Base-by-base conservation (phyloP, 2,888 invertebrate genomes). In the Aphodius granarius region DNA sequence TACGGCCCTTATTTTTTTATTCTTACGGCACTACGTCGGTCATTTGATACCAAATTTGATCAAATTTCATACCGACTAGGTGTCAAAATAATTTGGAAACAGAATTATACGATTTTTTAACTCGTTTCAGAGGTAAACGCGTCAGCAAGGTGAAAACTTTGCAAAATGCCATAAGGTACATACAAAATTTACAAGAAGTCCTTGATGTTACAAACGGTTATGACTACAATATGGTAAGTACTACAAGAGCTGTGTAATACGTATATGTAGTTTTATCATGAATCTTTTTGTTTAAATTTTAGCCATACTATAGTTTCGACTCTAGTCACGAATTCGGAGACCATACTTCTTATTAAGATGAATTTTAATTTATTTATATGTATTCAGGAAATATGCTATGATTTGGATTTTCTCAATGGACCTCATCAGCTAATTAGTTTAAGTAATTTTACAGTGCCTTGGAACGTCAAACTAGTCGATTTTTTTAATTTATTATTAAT, bases 101-200 rank as follows among this genome's bases (percentile, higher is more conserved):
- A 18, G 6, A 65, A 65, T 2, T 6, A 65, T 43, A 3, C 43
- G 6, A 43, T 43, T 3, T 43, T 2, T 43, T 23, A 5, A 4
- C 23, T 23, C 6, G 6, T 43, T 43, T 43, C 3, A 89, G 89
- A 78, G 89, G 88, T 65, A 90, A 90, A 82, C 83, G 91, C 71
- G 85, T 92, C 71, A 92, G 92, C 79, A 92, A 92, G 85, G 91
- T 92, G 75, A 91, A 91, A 84, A 92, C 91, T 1, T 84, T 92
- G 68, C 88, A 90, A 81, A 88, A 89, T 80, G 92, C 92, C 43
- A 91, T 92, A 76, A 89, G 91, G 80, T 92, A 92, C 84, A 92
- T 92, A 78, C 86, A 86, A 73, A 86, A 88, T 73, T 85, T 92
- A 77, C 87, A 89, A 80, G 83, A 87, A 66, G 83, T 91, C 23